Evolutionary conservation across 2,113 vertebrate genomes (phyloP).

Genomic region (Amblyornis subalaris): DNA sequence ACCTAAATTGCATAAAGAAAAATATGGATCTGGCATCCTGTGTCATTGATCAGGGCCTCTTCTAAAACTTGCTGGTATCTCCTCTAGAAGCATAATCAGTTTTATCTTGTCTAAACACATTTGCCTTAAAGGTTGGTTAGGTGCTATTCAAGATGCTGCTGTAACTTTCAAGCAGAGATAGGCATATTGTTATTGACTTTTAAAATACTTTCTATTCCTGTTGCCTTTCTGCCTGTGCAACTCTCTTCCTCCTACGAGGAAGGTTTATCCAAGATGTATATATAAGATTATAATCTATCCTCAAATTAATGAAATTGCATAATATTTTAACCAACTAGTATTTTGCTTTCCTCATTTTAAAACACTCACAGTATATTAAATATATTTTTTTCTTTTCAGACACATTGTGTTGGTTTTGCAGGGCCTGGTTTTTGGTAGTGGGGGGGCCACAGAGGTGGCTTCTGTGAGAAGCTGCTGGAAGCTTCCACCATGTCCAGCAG

Average conservation of each 20-base stretch:
- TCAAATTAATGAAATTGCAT: not conserved
- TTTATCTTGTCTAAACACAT: slow-evolving; percentile 29
- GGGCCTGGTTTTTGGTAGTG: too few relatives aligned
- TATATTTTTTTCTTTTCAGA: not conserved
- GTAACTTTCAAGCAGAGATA: not conserved
- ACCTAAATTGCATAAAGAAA: not conserved
- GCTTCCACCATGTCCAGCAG: too few relatives aligned
- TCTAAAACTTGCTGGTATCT: not conserved
- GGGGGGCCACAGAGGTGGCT: too few relatives aligned
- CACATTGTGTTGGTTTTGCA: not conserved
- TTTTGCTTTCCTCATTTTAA: not conserved
- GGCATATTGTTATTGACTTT: not conserved
- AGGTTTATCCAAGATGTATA: not conserved
- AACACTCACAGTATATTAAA: not conserved
- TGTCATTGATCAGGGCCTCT: not conserved
- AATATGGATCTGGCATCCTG: not conserved
- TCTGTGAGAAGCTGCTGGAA: too few relatives aligned
- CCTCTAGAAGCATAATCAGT: not conserved
- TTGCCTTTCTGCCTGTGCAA: not conserved
- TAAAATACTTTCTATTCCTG: not conserved
- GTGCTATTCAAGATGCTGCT: not conserved
- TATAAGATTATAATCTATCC: not conserved
- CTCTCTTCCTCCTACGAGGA: not conserved
- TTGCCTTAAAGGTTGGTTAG: not conserved
- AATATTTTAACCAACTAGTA: not conserved